Base-by-base conservation (phyloP, 2,113 vertebrate genomes). In the Paraplagusia blochii region DNA sequence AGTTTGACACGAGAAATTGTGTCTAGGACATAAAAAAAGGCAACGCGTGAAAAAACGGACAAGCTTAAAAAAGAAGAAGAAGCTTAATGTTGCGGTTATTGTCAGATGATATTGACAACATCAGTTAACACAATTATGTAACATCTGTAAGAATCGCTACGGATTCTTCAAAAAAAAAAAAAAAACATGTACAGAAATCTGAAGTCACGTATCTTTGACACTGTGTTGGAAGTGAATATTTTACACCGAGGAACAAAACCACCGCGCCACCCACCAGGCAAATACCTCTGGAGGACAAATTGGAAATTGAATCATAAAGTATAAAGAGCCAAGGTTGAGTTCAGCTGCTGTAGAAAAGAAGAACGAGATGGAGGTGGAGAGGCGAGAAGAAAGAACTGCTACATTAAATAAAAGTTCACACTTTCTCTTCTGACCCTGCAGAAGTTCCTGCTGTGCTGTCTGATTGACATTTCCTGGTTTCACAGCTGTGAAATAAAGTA, bases 391-490 rank as follows among this genome's bases (percentile, higher is more conserved):
- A 81, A 80, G 72, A 79, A 66, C 33, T 42, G 58, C 81, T 71
- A 63, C 71, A 84, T 85, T 84, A 85, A 85, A 84, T 82, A 85
- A 85, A 84, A 83, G 75, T 85, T 81, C 61, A 56, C 56, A 74
- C 65, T 72, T 81, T 78, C 72, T 76, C 63, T 61, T 19, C 72
- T 82, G 72, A 63, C 74, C 76, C 57, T 72, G 81, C 81, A 79
- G 80, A 85, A 89, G 79, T 79, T 76, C 79, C 84, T 36, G 63
- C 84, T 86, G 83, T 70, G 84, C 77, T 70, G 82, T 81, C 72
- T 88, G 85, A 88, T 87, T 86, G 88, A 88, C 87, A 87, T 89
- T 83, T 84, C 85, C 77, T 82, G 83, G 71, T 88, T 88, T 88
- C 87, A 87, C 81, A 86, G 79, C 83, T 86, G 82, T 88, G 87